These are phyloP conservation scores for Margaritifera margaritifera DNA, from an alignment of 2,888 invertebrate genomes.

Conservation along the genomic window DNA sequence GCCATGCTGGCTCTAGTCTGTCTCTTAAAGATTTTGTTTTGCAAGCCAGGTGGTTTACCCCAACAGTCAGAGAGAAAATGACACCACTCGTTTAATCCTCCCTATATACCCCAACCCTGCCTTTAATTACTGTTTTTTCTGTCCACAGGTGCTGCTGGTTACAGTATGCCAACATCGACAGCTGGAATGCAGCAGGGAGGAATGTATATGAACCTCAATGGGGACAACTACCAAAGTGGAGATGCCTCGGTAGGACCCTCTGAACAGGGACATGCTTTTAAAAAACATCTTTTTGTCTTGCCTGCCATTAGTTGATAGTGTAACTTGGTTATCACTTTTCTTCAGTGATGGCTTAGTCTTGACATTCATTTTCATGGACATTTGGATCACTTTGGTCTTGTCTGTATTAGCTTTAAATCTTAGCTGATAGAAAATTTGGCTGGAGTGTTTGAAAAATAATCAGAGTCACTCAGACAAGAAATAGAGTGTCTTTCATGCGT, in stretches of 20 bases:
- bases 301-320: not conserved
- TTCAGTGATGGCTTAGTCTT: too few species aligned
- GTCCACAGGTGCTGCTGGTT: slow-evolving; percentile 49
- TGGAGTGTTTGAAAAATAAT: too few species aligned
- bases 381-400: too few species aligned
- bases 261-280: not conserved
- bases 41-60: slow-evolving; percentile 36
- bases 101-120: not conserved
- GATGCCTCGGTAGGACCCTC: slow-evolving; percentile 63
- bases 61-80: slow-evolving; percentile 20
- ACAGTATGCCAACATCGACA: slow-evolving; percentile 53
- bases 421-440: too few species aligned
- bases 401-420: too few species aligned
- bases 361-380: too few species aligned
- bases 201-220: slow-evolving; percentile 82
- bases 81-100: not conserved
- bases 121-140: slow-evolving; percentile 16
- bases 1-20: not conserved
- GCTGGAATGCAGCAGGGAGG: slow-evolving; percentile 53
- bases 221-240: slow-evolving; percentile 76
- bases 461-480: too few species aligned
- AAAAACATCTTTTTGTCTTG: not conserved
- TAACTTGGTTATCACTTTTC: too few species aligned
- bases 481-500: too few species aligned
- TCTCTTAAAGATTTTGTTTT: slow-evolving; percentile 33